Conservation (phyloP, 2,797 vertebrate species). For the Ciconia nigra region DNA sequence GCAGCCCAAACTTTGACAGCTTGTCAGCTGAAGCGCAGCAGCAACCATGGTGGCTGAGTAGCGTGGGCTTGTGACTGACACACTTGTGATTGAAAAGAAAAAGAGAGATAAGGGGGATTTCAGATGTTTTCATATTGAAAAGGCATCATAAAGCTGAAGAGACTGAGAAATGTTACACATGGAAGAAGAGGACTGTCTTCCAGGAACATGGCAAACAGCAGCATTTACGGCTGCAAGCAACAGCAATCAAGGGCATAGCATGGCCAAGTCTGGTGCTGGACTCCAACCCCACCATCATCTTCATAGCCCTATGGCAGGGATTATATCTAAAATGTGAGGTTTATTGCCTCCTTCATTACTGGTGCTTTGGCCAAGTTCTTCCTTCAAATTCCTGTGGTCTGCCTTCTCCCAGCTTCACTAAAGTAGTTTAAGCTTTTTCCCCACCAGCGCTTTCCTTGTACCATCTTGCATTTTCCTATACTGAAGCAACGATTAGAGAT, state of each 20-base stretch:
- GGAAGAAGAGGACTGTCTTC: background rate
- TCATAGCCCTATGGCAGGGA: background rate
- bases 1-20: slow-evolving; percentile 14
- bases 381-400: background rate
- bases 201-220: background rate
- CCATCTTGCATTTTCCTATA: background rate
- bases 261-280: background rate
- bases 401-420: background rate
- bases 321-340: background rate
- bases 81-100: background rate
- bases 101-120: background rate
- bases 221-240: background rate
- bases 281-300: background rate
- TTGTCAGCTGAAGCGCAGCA: background rate
- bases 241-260: background rate
- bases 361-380: background rate
- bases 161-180: background rate
- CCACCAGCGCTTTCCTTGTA: background rate
- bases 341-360: background rate
- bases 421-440: background rate
- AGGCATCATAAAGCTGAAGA: background rate
- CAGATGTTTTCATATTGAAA: background rate
- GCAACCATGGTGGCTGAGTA: background rate
- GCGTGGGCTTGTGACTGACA: background rate
- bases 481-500: background rate